phyloP scores from a whole-genome alignment of 2,113 vertebrate species.

The Paramormyrops kingsleyae region DNA sequence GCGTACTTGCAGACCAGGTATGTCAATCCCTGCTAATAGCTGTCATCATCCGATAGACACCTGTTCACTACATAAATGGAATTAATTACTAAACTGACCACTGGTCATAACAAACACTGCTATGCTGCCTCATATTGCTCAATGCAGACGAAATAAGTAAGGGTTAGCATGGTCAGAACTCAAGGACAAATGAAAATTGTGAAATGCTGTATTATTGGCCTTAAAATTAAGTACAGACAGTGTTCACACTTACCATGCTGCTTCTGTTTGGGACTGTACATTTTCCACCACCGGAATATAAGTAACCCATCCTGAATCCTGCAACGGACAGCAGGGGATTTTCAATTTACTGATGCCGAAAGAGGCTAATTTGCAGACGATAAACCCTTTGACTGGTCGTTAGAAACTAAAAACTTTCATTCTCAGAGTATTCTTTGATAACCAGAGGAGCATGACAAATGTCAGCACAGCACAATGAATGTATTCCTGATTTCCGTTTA shows the following conservation, averaged over 20 bases:
- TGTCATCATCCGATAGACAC: not conserved
- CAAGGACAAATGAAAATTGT: not conserved
- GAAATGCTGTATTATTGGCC: not conserved
- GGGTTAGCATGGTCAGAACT: not conserved
- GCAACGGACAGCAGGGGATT: not conserved
- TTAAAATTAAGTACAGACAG: not conserved
- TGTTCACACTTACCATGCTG: constrained; percentile 75
- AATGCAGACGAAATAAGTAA: not conserved
- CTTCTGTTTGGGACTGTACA: constrained; percentile 98
- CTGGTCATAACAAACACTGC: not conserved
- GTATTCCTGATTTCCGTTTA: not conserved
- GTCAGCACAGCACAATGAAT: not conserved
- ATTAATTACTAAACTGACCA: not conserved
- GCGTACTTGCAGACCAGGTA: not conserved
- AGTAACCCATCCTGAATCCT: constrained; percentile 98
- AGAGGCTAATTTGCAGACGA: not conserved
- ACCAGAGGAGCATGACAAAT: not conserved
- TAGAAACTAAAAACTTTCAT: not conserved
- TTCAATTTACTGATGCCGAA: not conserved
- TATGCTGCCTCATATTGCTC: not conserved
- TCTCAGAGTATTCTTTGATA: not conserved
- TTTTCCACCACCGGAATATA: constrained; percentile 99
- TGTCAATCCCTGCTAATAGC: not conserved
- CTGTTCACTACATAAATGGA: not conserved
- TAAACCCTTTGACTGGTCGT: not conserved